Evolutionary conservation across 2,888 invertebrate genomes (phyloP), one percentile per base, ranked within the genome.

Genomic region (Trichopoda pennipes): DNA sequence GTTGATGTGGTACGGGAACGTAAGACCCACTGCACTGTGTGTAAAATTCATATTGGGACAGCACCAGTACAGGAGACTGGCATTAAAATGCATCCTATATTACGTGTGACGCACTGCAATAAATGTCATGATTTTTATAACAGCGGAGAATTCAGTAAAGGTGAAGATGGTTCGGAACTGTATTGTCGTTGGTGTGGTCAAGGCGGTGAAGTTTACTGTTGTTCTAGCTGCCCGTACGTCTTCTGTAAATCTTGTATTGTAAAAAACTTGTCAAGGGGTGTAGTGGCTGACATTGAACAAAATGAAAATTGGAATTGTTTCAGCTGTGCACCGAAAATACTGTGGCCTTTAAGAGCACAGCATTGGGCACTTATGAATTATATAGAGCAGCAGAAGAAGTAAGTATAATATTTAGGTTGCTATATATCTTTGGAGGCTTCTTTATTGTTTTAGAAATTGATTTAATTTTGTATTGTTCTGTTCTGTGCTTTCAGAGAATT

Each of bases 181-280:
- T 96, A 96, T 87, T 96, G 96, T 86, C 93, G 96, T 63, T 96
- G 96, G 96, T 96, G 96, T 87, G 96, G 96, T 0, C 95, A 96
- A 89, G 96, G 94, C 6, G 95, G 95, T 6, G 94, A 94, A 90
- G 95, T 96, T 1, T 94, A 95, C 87, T 96, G 96, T 88, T 96
- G 96, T 87, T 94, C 95, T 2, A 93, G 93, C 82, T 96, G 96
- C 84, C 93, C 94, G 61, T 94, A 93, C 91, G 95, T 95, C 0
- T 95, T 95, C 89, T 95, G 95, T 90, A 94, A 94, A 92, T 95
- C 94, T 92, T 96, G 96, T 88, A 95, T 96, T 66, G 93, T 93
- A 81, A 93, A 94, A 76, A 96, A 96, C 89, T 92, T 95, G 75
- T 94, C 95, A 12, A 86, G 91, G 3, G 90, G 92, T 21, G 94